Base-by-base conservation (phyloP, 2,888 invertebrate genomes). In the Dicyrtoma fusca region DNA sequence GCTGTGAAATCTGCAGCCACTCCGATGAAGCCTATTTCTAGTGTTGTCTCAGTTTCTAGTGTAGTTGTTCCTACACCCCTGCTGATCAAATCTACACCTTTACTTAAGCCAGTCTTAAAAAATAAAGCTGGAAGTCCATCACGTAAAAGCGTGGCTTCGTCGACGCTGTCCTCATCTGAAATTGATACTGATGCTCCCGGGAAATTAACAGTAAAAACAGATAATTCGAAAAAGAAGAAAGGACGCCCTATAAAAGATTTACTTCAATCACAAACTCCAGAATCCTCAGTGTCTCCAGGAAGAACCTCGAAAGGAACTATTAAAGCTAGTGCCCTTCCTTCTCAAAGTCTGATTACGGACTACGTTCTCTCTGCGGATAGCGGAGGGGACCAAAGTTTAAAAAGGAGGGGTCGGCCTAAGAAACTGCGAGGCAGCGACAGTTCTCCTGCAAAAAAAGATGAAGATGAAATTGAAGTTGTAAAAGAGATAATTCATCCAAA, bases 321-420 rank as follows among this genome's bases (percentile, higher is more conserved):
- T 5, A 61, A 57, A 61, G 4, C 26, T 45, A 65, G 23, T 17
- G 26, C 57, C 1, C 19, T 42, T 42, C 14, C 61, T 25, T 1
- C 23, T 47, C 62, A 62, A 34, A 26, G 62, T 47, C 68, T 62
- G 42, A 53, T 68, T 26, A 69, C 68, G 8, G 72, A 72, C 17
- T 72, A 72, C 53, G 47, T 69, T 26, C 59, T 51, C n/a, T 66
- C 34, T 13, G 49, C 34, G 0, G 64, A 42, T 4, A 69, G 69
- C 19, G 69, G 55, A 17, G 68, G 51, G 5, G 72, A 66, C 13
- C 69, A 23, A 23, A 14, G 25, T 59, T 5, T 45, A 8, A 69
- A 72, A 62, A 74, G 70, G 68, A 42, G 74, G 45, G 74, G 75
- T 6, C 64, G 74, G 13, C 75, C 72, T 0, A 75, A 75, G 57